A percentile compares a stretch with the other conserved stretches of the same genome.
These are phyloP conservation scores for Pygoscelis adeliae DNA, from an alignment of 2,113 vertebrate genomes.

Conservation along the genomic window DNA sequence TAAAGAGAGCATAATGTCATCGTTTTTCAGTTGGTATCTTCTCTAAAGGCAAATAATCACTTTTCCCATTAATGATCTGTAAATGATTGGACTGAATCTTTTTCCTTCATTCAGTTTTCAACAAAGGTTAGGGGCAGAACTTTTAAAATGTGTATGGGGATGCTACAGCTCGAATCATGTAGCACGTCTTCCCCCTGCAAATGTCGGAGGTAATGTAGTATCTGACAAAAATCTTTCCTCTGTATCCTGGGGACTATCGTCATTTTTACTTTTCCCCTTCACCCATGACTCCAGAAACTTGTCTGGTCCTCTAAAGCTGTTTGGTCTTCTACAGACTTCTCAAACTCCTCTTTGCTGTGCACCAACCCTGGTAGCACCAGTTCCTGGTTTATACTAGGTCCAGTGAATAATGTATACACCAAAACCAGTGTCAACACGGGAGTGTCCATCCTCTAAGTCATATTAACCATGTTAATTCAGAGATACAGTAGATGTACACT, in stretches of 20 bases:
- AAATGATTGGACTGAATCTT: neutral
- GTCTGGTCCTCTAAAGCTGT: neutral
- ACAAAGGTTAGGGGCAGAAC: neutral
- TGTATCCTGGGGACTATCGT: neutral
- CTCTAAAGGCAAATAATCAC: conserved; percentile 46
- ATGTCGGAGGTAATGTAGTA: neutral
- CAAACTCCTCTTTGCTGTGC: neutral
- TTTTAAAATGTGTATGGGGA: neutral
- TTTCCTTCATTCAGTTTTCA: neutral
- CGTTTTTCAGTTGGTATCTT: conserved; percentile 41
- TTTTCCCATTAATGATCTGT: conserved; percentile 8
- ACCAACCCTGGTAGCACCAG: neutral
- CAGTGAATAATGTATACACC: neutral
- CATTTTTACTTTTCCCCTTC: neutral
- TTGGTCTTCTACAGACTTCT: neutral
- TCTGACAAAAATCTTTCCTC: neutral
- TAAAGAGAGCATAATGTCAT: conserved; percentile 21
- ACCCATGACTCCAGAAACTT: neutral
- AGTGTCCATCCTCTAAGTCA: neutral
- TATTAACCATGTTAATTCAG: neutral
- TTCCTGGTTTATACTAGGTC: neutral
- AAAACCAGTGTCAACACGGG: neutral
- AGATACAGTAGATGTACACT: neutral
- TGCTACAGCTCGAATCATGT: neutral
- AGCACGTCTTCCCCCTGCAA: neutral